Conservation (phyloP, 2,113 vertebrate genomes). For the Siphamia tubifer region DNA sequence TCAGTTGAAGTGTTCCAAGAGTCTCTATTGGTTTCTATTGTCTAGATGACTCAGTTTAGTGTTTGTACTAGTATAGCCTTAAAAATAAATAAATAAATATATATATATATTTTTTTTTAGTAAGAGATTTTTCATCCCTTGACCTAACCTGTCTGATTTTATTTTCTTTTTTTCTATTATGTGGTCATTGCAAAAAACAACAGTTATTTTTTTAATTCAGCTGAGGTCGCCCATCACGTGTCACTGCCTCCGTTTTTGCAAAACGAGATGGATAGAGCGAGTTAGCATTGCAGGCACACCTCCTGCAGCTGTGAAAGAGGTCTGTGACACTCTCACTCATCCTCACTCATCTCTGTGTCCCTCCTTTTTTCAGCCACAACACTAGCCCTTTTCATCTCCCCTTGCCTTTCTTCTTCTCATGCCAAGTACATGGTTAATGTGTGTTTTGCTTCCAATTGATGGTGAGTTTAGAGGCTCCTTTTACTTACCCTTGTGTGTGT, state of each 20-base stretch:
- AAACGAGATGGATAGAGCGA: conserved; percentile 48
- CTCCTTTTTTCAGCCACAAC: conserved; percentile 20
- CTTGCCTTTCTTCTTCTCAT: neutral
- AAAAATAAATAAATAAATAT: neutral
- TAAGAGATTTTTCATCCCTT: neutral
- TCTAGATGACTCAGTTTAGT: conserved; percentile 3
- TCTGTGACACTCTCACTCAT: conserved; percentile 32
- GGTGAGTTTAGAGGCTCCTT: no score
- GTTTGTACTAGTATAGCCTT: neutral
- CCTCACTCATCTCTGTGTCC: conserved; percentile 34
- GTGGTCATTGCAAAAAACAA: neutral
- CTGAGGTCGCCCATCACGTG: conserved; percentile 17
- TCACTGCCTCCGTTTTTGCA: conserved; percentile 24
- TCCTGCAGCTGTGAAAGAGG: conserved; percentile 67
- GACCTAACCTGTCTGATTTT: conserved; percentile 29
- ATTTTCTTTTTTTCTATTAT: no score
- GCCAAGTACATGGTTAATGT: neutral
- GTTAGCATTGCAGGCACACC: conserved; percentile 74
- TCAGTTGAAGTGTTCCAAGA: conserved; percentile 4
- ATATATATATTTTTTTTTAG: no score
- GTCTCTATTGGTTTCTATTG: neutral
- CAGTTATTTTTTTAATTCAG: conserved; percentile 22
- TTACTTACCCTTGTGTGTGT: neutral
- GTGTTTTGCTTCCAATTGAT: neutral
- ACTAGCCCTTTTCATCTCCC: conserved; percentile 49